These are phyloP conservation scores for Ceyx cyanopectus DNA, from an alignment of 2,113 vertebrate species.

Conservation along the genomic window DNA sequence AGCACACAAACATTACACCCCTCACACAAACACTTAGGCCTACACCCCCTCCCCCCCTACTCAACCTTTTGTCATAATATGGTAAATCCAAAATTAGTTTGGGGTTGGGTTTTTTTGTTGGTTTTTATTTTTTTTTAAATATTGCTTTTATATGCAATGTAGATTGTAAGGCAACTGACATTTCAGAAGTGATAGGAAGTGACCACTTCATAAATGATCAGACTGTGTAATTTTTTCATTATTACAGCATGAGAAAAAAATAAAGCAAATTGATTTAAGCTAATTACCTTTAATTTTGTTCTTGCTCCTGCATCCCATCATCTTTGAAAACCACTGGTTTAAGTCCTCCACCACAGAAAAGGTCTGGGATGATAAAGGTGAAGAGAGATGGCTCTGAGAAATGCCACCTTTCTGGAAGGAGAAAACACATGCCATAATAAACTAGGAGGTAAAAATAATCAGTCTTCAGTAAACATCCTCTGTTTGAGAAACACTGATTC, in stretches of 20 bases:
- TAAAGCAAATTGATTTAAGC: background rate
- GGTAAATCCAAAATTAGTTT: background rate
- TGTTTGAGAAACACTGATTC: background rate
- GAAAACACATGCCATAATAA: background rate
- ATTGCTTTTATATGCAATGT: background rate
- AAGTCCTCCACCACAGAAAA: background rate
- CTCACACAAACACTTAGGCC: no score
- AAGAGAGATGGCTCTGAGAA: background rate
- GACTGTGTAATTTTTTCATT: background rate
- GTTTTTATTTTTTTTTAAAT: background rate
- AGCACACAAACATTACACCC: background rate
- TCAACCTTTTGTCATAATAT: background rate
- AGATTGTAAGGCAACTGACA: background rate
- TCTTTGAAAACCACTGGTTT: background rate
- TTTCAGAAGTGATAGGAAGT: background rate
- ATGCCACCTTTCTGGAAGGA: background rate
- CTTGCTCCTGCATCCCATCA: background rate
- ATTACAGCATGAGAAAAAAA: background rate
- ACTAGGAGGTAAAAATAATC: background rate
- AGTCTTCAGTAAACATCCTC: background rate
- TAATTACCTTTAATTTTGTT: background rate
- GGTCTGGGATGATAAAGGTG: background rate
- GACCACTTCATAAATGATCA: background rate
- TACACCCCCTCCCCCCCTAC: rapidly evolving
- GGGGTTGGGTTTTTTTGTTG: no score